Conservation (phyloP, 2,113 vertebrate species). For the Tetrax tetrax region DNA sequence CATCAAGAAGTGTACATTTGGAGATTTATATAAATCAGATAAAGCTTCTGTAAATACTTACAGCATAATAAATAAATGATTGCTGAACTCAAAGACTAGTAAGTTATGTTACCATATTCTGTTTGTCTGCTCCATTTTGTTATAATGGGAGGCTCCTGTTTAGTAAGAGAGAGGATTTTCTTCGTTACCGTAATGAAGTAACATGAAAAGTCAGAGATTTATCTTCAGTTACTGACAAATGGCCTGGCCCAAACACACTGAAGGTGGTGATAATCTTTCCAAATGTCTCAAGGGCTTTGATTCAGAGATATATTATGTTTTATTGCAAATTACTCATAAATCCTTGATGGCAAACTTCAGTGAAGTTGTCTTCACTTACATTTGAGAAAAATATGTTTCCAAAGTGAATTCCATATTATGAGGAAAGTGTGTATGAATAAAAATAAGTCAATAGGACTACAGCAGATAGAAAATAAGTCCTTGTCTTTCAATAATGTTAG, state of each 20-base stretch:
- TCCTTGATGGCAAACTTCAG: background rate
- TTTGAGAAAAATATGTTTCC: background rate
- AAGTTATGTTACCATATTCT: background rate
- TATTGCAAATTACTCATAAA: background rate
- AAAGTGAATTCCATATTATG: background rate
- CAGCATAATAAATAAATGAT: conserved; percentile 31
- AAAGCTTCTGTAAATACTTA: conserved; percentile 45
- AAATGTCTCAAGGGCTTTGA: background rate
- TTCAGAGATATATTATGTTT: background rate
- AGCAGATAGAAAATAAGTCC: background rate
- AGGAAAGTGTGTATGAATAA: background rate
- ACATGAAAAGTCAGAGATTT: background rate
- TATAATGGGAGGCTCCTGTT: background rate
- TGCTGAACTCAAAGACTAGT: background rate
- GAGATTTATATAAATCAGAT: conserved; percentile 60
- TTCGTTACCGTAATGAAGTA: background rate
- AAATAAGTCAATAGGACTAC: background rate
- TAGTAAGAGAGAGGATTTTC: background rate
- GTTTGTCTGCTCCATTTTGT: background rate
- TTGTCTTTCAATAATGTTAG: background rate
- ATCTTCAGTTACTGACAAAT: background rate
- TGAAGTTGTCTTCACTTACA: background rate
- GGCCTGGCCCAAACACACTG: background rate
- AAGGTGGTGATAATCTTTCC: background rate
- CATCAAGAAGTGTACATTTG: conserved; percentile 14